Conservation (phyloP, 2,888 invertebrate genomes). For the Tetropium fuscum region DNA sequence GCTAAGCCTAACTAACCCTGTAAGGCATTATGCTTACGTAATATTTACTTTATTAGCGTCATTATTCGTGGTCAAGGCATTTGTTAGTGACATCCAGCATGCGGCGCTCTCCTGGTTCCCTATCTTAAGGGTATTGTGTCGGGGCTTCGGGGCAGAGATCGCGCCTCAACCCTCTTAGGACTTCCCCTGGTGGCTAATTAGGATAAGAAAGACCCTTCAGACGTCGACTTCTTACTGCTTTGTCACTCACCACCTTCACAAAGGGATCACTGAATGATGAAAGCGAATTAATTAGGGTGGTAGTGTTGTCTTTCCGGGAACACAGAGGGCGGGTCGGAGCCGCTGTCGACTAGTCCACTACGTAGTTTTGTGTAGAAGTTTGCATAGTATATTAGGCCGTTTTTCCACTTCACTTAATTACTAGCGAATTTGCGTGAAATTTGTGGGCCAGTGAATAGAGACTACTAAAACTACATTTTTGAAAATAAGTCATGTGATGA, state of each 20-base stretch:
- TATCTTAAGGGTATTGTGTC: constrained; percentile 20
- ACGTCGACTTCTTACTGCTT: constrained; percentile 42
- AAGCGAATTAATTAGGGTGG: constrained; percentile 43
- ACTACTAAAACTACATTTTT: no score
- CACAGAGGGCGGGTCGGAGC: no score
- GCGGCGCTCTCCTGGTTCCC: constrained; percentile 7
- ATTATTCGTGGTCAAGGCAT: constrained; percentile 15
- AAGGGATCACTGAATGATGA: constrained; percentile 38
- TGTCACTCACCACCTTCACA: constrained; percentile 42
- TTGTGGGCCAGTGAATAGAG: no score
- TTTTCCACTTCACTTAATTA: no score
- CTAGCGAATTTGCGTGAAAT: no score
- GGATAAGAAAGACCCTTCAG: constrained; percentile 41
- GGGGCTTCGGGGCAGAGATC: constrained; percentile 5
- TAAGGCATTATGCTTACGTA: no score
- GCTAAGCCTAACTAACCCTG: no score
- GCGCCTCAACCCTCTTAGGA: constrained; percentile 22
- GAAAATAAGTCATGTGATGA: no score
- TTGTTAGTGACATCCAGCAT: constrained; percentile 16
- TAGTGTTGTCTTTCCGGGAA: constrained; percentile 21
- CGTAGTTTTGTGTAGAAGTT: no score
- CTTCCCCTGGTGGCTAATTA: constrained; percentile 43
- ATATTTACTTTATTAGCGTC: constrained; percentile 7
- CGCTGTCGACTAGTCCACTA: no score
- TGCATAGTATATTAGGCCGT: no score